phyloP scores from a whole-genome alignment of 2,797 vertebrate species.

The Etheostoma nigrum region DNA sequence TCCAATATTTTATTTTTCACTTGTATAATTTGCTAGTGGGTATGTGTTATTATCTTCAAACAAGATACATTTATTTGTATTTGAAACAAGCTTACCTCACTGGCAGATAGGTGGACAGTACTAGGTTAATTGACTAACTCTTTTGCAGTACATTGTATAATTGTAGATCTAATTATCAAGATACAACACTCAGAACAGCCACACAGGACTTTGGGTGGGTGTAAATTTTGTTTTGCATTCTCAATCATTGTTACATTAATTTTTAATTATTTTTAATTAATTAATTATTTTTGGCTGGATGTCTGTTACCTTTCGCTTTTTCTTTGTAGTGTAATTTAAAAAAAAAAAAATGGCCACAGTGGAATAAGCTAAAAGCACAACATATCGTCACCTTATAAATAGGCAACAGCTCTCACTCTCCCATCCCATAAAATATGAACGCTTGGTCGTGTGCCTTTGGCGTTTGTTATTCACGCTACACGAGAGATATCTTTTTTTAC shows the following conservation, averaged over 20 bases:
- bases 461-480: no score
- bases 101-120: slow-evolving; percentile 18
- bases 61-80: slow-evolving; percentile 41
- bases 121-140: slow-evolving; percentile 36
- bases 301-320: no score
- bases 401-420: no score
- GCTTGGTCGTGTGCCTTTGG: no score
- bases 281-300: no score
- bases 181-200: slow-evolving; percentile 41
- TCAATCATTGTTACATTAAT: slow-evolving; percentile 27
- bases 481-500: neutral
- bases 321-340: no score
- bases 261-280: no score
- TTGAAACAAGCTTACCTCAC: slow-evolving; percentile 6
- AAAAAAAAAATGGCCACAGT: no score
- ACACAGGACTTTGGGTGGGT: slow-evolving; percentile 45
- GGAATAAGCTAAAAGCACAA: no score
- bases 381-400: no score
- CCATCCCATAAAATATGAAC: no score
- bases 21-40: slow-evolving; percentile 28
- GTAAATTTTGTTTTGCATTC: slow-evolving; percentile 32
- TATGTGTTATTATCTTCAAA: slow-evolving; percentile 50
- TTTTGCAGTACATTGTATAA: slow-evolving; percentile 17
- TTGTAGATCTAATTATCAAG: slow-evolving; percentile 53
- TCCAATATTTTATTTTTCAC: neutral